Evolutionary conservation across 2,888 invertebrate genomes (phyloP).

Genomic region (Stomorhina lunata): DNA sequence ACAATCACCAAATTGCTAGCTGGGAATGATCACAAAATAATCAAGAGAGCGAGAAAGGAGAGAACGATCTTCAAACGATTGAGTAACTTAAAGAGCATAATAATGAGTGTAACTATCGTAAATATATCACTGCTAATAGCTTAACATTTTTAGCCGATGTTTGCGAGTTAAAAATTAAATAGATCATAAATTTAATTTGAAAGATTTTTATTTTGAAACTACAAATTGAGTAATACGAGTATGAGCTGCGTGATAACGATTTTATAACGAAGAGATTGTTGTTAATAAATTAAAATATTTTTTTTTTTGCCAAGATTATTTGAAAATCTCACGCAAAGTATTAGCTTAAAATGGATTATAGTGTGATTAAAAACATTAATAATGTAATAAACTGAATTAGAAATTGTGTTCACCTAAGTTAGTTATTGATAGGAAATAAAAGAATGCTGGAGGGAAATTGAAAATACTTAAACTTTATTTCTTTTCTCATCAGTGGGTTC

Average conservation of each 20-base stretch:
- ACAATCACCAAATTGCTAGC: too few relatives aligned
- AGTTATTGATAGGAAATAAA: background rate
- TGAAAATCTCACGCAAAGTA: conserved; percentile 32
- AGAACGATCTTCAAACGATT: too few relatives aligned
- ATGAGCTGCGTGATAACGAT: conserved; percentile 30
- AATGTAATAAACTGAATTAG: background rate
- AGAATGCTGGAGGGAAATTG: too few relatives aligned
- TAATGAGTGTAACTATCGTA: background rate
- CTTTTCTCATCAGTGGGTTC: too few relatives aligned
- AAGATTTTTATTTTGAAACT: conserved; percentile 1
- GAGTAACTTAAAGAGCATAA: too few relatives aligned
- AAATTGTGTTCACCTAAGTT: too few relatives aligned
- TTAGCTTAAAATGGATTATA: background rate
- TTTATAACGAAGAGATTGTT: background rate
- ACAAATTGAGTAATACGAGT: conserved; percentile 14
- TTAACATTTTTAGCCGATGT: background rate
- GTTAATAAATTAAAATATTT: conserved; percentile 4
- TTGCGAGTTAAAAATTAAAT: background rate
- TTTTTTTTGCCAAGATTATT: conserved; percentile 39
- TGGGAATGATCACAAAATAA: background rate
- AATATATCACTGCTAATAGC: conserved; percentile 18
- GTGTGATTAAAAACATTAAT: background rate
- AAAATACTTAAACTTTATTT: too few relatives aligned
- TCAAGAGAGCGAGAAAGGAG: background rate
- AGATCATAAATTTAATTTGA: background rate